phyloP scores from a whole-genome alignment of 2,888 invertebrate species.

The Caenorhabditis sinica region DNA sequence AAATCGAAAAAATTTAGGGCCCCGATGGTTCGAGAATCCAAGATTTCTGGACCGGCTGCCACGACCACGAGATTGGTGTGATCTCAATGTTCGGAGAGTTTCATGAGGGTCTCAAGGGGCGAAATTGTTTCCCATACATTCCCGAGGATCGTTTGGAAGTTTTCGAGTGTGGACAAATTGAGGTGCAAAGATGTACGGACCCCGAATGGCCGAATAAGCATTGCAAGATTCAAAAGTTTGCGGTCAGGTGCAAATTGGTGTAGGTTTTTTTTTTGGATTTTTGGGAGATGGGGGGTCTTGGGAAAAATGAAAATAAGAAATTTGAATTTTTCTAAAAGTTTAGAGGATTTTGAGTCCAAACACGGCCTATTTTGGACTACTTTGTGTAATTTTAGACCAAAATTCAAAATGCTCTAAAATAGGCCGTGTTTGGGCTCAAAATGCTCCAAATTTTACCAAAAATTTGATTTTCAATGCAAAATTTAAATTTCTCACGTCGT shows the following conservation, averaged over 20 bases:
- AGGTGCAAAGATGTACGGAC: not conserved
- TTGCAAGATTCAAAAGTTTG: constrained; percentile 28
- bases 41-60: constrained; percentile 30
- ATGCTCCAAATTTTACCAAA: too few species aligned
- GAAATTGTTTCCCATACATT: constrained; percentile 3
- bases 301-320: not conserved
- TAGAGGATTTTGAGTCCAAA: not conserved
- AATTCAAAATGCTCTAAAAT: too few species aligned
- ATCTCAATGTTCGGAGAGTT: constrained; percentile 26
- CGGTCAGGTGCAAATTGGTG: constrained; percentile 17
- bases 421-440: too few species aligned
- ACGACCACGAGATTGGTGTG: not conserved
- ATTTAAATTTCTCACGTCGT: not conserved
- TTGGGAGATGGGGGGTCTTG: not conserved
- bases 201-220: constrained; percentile 6
- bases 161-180: not conserved
- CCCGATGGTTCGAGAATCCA: constrained; percentile 11
- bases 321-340: not conserved
- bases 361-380: not conserved
- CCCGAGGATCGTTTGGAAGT: not conserved
- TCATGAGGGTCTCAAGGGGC: not conserved
- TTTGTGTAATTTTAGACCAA: not conserved
- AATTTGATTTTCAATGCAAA: too few species aligned
- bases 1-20: not conserved
- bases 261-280: not conserved